Conservation (phyloP, 2,888 invertebrate genomes). For the Plagiodera versicolora region DNA sequence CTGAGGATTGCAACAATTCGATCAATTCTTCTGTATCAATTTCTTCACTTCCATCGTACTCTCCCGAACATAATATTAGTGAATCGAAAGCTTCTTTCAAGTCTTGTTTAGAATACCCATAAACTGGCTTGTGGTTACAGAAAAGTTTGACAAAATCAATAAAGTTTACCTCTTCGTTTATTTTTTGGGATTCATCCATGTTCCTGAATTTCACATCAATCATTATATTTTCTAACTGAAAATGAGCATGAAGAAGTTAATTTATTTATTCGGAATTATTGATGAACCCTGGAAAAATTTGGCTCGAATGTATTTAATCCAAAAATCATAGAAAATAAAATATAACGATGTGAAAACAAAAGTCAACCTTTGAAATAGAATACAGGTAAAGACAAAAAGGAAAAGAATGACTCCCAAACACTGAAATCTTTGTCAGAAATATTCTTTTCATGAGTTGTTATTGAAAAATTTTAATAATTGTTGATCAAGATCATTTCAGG, state of each 20-base stretch:
- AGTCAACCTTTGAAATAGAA: no score
- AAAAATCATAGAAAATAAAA: no score
- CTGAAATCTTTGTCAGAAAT: no score
- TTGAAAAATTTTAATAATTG: no score
- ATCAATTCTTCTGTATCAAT: slow-evolving; percentile 40
- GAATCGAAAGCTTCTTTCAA: slow-evolving; percentile 58
- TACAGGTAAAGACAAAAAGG: no score
- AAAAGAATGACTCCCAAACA: no score
- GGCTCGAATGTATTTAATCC: no score
- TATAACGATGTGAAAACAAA: no score
- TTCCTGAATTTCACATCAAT: slow-evolving; percentile 61
- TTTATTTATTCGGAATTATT: no score
- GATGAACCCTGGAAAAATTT: no score
- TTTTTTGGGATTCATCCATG: slow-evolving; percentile 54
- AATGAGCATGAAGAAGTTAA: neutral
- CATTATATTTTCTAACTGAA: slow-evolving; percentile 63
- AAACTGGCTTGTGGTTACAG: slow-evolving; percentile 67
- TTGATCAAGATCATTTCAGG: no score
- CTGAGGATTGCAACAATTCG: slow-evolving; percentile 37
- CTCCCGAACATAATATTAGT: slow-evolving; percentile 37
- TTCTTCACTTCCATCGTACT: slow-evolving; percentile 20
- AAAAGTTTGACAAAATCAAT: slow-evolving; percentile 68
- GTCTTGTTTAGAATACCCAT: slow-evolving; percentile 56
- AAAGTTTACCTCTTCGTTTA: slow-evolving; percentile 63
- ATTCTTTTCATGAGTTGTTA: no score